Evolutionary conservation across 2,797 vertebrate species (phyloP).

Genomic region (Oreortyx pictus): DNA sequence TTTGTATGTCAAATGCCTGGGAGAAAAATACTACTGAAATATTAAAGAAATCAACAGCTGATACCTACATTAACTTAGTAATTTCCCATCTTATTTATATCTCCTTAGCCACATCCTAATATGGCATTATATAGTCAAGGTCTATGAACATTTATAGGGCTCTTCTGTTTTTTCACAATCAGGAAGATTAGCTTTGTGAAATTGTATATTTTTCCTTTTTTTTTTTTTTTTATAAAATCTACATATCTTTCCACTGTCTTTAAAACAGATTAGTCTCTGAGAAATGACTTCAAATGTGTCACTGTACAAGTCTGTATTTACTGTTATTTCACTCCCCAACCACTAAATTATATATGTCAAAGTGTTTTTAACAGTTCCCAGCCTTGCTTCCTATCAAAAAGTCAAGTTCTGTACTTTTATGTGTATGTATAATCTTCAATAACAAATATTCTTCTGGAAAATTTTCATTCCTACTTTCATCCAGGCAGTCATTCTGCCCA

Average conservation of each 20-base stretch:
- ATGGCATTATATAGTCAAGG: neutral
- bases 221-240: neutral
- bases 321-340: neutral
- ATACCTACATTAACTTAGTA: neutral
- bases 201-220: neutral
- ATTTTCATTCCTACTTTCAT: neutral
- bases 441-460: neutral
- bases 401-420: neutral
- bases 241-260: neutral
- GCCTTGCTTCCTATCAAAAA: neutral
- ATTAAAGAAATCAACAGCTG: neutral
- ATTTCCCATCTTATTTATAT: neutral
- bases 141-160: neutral
- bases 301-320: neutral
- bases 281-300: neutral
- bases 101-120: neutral
- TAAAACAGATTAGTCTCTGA: neutral
- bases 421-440: neutral
- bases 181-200: neutral
- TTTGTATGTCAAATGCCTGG: neutral
- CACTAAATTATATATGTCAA: neutral
- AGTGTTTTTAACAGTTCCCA: neutral
- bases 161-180: neutral
- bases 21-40: neutral
- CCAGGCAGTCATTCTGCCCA: fast-evolving